These are phyloP conservation scores for Podarcis lilfordi DNA, from an alignment of 2,797 vertebrate species.

Conservation along the genomic window DNA sequence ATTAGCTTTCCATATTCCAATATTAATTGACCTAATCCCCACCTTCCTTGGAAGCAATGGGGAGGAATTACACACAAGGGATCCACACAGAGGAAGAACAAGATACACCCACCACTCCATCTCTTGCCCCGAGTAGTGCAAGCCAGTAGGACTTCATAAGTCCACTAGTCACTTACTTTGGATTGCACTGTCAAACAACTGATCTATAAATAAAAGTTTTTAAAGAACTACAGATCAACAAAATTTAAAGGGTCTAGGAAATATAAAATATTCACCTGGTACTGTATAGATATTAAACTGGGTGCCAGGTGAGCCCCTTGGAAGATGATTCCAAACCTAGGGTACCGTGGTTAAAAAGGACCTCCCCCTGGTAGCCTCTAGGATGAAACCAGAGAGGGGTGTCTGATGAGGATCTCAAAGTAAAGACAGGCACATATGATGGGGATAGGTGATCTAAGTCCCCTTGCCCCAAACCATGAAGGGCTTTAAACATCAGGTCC, in stretches of 20 bases:
- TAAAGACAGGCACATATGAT: background rate
- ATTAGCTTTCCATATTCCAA: background rate
- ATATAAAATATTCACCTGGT: background rate
- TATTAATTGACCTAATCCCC: background rate
- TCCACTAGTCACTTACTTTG: too few relatives aligned
- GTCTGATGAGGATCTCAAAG: background rate
- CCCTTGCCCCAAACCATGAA: background rate
- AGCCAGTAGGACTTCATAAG: too few relatives aligned
- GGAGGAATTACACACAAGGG: background rate
- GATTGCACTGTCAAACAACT: background rate
- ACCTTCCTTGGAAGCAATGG: background rate
- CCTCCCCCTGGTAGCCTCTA: background rate
- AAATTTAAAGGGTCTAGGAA: background rate
- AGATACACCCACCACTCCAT: background rate
- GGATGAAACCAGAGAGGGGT: background rate
- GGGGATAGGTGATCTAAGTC: background rate
- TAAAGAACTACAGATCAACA: background rate
- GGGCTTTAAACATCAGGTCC: background rate
- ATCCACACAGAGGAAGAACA: background rate
- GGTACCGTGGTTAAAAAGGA: background rate
- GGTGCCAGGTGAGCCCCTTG: background rate
- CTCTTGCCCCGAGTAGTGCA: too few relatives aligned
- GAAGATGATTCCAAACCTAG: background rate
- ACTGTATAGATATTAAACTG: background rate
- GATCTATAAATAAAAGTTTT: background rate